Conservation (phyloP, 1,140 invertebrate genomes). For the Ostrea denselamellosa region DNA sequence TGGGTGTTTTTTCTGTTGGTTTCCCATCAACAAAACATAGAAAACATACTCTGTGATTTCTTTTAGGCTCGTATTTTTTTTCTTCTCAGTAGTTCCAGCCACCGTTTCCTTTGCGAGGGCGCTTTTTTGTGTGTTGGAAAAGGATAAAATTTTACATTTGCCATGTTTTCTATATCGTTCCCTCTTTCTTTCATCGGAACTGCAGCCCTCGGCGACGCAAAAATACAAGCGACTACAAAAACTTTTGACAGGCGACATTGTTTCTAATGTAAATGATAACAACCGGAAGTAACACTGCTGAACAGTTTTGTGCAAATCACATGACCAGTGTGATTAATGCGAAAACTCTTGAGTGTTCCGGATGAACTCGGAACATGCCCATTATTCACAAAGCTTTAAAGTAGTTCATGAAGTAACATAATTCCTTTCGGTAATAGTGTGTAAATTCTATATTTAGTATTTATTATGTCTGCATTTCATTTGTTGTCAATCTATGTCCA, state of each 20-base stretch:
- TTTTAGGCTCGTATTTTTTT: background rate
- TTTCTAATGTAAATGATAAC: background rate
- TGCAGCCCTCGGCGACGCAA: constrained; percentile 18
- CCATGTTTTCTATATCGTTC: constrained; percentile 7
- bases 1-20: background rate
- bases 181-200: constrained; percentile 35
- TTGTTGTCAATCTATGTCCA: too few species aligned
- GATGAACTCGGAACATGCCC: background rate
- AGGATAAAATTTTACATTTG: background rate
- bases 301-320: background rate
- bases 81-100: background rate
- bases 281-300: constrained; percentile 16
- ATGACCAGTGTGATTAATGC: background rate
- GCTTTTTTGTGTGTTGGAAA: constrained; percentile 31
- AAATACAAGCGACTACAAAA: background rate
- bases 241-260: background rate
- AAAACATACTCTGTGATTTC: constrained; percentile 18
- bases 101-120: background rate
- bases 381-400: too few species aligned
- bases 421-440: too few species aligned
- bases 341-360: background rate
- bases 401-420: too few species aligned
- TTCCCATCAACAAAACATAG: background rate
- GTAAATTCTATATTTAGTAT: too few species aligned
- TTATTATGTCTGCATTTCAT: too few species aligned